A percentile compares a stretch with the other conserved stretches of the same genome.
Evolutionary conservation across 2,113 vertebrate genomes (phyloP).

Genomic region (Osmerus mordax): DNA sequence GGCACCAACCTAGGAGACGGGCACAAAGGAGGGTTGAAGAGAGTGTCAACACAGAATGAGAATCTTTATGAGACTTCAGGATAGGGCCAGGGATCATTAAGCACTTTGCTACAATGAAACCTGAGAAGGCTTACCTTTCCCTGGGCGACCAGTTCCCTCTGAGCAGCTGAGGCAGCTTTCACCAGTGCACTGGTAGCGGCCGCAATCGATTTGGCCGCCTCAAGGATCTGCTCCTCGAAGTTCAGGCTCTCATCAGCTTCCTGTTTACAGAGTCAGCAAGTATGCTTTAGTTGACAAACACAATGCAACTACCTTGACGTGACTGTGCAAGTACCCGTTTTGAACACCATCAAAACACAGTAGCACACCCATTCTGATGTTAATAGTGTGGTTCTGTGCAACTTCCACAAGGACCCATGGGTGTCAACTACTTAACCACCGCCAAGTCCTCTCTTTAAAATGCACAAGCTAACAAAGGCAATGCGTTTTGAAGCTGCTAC

Average conservation of each 20-base stretch:
- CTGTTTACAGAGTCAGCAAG: conserved; percentile 60
- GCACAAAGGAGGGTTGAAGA: background rate
- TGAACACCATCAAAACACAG: background rate
- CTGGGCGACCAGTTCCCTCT: conserved; percentile 94
- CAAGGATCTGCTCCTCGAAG: conserved; percentile 97
- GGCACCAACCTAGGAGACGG: conserved; percentile 80
- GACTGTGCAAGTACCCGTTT: background rate
- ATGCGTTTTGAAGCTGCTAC: too few relatives aligned
- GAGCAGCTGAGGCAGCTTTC: conserved; percentile 94
- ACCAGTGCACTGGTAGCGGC: conserved; percentile 95
- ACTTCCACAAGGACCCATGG: background rate
- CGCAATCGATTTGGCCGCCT: conserved; percentile 97
- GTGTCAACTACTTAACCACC: background rate
- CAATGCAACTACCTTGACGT: background rate
- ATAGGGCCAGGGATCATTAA: background rate
- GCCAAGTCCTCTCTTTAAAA: too few relatives aligned
- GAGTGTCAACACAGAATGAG: background rate
- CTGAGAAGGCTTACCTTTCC: conserved; percentile 81
- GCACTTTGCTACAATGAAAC: background rate
- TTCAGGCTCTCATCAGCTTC: conserved; percentile 96
- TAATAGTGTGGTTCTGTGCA: background rate
- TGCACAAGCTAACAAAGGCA: too few relatives aligned
- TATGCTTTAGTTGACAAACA: background rate
- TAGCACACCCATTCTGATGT: background rate
- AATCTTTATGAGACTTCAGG: too few relatives aligned